Base-by-base conservation (phyloP, 2,113 vertebrate species). In the Bos indicus region DNA sequence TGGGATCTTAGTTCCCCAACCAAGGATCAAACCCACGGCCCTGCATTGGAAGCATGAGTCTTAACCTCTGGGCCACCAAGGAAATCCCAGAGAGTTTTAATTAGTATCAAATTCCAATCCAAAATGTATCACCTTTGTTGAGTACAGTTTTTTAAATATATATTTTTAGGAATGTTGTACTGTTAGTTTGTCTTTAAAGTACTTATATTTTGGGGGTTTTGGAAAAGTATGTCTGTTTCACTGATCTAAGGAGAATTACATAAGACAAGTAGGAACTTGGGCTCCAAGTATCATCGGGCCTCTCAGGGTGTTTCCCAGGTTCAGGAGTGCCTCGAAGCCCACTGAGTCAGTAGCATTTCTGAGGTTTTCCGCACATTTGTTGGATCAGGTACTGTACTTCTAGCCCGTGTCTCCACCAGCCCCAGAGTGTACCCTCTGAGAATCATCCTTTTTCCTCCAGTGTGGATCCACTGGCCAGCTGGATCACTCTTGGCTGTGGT, bases 381-480 rank as follows among this genome's bases (percentile, higher is more conserved):
- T 48, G n/a, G 52, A 2, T 16, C n/a, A 48, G 14, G 36, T 5
- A 2, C 19, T 2, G 4, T 21, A 3, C 3, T 0, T 8, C 10
- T 13, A 10, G 16, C 33, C 2, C 7, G 36, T 0, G 3, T n/a
- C 40, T 82, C 15, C 59, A 2, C 33, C 36, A 17, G 40, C 11
- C 40, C 14, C n/a, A 71, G 30, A n/a, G 8, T 2, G 46, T 13
- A 33, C 33, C 14, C 43, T 10, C 59, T 9, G 25, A 54, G 71
- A 51, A 0, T 46, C 54, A 1, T 10, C 21, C 64, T 11, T 77
- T 25, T 3, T 13, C 19, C 0, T 13, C 15, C 10, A 1, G 2
- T 6, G 6, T 11, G 12, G 56, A 40, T 57, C 36, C n/a, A 2
- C 52, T 16, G 80, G 43, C 67, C 89, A 28, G 64, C 3, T 16